Conservation (phyloP, 2,113 vertebrate genomes). For the Damaliscus lunatus region DNA sequence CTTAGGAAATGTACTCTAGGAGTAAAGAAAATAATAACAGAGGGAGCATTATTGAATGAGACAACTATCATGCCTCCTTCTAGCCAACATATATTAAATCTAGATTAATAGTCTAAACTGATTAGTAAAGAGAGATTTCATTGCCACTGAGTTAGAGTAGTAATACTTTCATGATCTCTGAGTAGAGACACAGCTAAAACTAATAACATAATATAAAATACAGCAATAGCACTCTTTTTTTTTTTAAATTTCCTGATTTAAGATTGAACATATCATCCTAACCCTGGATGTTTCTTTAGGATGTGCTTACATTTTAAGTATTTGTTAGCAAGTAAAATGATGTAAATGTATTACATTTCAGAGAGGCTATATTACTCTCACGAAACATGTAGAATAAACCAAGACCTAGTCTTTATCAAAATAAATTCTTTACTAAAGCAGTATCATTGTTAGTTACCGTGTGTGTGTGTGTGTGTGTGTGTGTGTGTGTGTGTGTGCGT, state of each 20-base stretch:
- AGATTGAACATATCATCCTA: background rate
- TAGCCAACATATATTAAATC: background rate
- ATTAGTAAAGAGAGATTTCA: background rate
- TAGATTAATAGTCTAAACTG: background rate
- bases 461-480: too few relatives aligned
- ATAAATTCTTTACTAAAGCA: background rate
- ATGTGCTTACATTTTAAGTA: background rate
- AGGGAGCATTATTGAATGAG: background rate
- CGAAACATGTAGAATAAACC: background rate
- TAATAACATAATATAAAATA: background rate
- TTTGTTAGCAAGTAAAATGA: background rate
- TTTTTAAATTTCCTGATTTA: background rate
- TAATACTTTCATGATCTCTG: background rate
- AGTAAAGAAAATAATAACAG: background rate
- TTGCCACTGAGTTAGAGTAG: background rate
- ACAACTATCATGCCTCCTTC: background rate
- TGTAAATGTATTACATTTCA: background rate
- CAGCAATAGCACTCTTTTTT: background rate
- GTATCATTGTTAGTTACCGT: background rate
- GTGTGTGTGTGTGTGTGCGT: too few relatives aligned
- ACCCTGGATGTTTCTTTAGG: background rate
- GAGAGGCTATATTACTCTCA: background rate
- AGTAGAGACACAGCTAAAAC: background rate
- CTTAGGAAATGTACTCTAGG: background rate
- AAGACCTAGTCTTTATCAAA: background rate